Evolutionary conservation across 2,113 vertebrate genomes (phyloP).

Genomic region (Pluvianellus socialis): DNA sequence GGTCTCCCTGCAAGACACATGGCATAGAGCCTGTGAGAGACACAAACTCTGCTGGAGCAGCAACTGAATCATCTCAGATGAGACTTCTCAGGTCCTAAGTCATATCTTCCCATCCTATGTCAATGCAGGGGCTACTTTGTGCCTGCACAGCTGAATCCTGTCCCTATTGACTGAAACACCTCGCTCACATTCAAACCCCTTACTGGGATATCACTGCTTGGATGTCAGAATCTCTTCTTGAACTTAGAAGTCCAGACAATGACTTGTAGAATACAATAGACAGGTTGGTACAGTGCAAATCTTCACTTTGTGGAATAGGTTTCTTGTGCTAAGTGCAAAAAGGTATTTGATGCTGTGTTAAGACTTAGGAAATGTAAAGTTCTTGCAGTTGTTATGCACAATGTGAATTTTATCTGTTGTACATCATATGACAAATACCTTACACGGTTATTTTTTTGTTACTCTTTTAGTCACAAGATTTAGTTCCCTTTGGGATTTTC

Average conservation of each 20-base stretch:
- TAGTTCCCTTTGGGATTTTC: not conserved
- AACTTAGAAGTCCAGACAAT: not conserved
- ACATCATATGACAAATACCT: not conserved
- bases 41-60: not conserved
- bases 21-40: not conserved
- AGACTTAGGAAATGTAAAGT: not conserved
- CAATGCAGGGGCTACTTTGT: not conserved
- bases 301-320: not conserved
- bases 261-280: not conserved
- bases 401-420: not conserved
- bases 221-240: not conserved
- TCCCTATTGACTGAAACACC: not conserved
- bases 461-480: not conserved
- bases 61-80: not conserved
- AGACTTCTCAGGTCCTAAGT: rapidly evolving
- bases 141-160: not conserved
- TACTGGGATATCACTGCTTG: not conserved
- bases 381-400: not conserved
- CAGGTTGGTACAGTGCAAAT: not conserved
- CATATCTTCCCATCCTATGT: not conserved
- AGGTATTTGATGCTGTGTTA: not conserved
- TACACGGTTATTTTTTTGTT: not conserved
- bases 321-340: not conserved
- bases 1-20: not conserved
- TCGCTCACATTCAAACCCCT: not conserved